These are phyloP conservation scores for Fistularia commersonii DNA, from an alignment of 2,797 vertebrate species.

Conservation along the genomic window DNA sequence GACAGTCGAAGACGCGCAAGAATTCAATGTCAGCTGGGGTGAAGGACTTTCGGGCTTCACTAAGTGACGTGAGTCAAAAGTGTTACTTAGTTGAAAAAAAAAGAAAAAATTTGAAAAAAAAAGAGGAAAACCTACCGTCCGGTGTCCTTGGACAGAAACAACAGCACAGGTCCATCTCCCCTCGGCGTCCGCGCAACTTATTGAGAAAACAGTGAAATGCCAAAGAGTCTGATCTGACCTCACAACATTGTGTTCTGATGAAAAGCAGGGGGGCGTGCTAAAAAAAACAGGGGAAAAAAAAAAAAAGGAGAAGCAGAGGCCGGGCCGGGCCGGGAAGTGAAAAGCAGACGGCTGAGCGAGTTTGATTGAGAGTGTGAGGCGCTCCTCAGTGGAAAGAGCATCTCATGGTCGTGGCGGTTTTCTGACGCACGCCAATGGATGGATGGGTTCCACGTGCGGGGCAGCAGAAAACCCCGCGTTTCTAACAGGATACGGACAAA, in stretches of 20 bases:
- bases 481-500: conserved; percentile 52
- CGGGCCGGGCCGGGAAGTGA: conserved; percentile 44
- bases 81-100: no score
- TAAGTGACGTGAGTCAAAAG: no score
- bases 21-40: no score
- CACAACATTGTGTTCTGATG: conserved; percentile 67
- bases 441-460: conserved; percentile 45
- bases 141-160: conserved; percentile 54
- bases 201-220: conserved; percentile 57
- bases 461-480: conserved; percentile 49
- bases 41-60: no score
- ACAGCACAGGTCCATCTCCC: conserved; percentile 74
- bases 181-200: conserved; percentile 57
- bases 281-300: conserved; percentile 24
- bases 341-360: conserved; percentile 35
- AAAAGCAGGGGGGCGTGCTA: conserved; percentile 67
- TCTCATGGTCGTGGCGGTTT: conserved; percentile 41
- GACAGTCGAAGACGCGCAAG: no score
- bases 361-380: conserved; percentile 53
- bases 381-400: conserved; percentile 70
- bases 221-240: conserved; percentile 67
- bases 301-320: conserved; percentile 34
- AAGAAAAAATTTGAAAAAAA: no score
- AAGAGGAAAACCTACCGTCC: conserved; percentile 43
- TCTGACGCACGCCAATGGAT: conserved; percentile 39